phyloP scores from a whole-genome alignment of 2,888 invertebrate species.

The Drosophila kokeensis region DNA sequence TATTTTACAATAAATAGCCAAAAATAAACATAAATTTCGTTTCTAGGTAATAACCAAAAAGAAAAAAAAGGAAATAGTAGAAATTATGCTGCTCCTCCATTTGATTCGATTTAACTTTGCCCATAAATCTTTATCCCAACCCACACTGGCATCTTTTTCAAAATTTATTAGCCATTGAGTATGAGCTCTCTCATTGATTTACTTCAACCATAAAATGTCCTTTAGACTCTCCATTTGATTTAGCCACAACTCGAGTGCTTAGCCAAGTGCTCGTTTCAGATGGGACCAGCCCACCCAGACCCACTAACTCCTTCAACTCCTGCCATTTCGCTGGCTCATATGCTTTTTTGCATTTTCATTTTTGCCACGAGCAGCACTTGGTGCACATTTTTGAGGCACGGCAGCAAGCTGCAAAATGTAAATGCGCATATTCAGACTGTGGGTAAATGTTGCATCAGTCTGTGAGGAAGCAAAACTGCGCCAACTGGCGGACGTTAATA shows the following conservation, averaged over 20 bases:
- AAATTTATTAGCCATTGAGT: conserved; percentile 36
- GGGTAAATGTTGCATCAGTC: neutral
- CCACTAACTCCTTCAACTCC: neutral
- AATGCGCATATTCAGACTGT: neutral
- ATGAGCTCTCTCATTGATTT: conserved; percentile 31
- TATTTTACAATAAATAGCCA: neutral
- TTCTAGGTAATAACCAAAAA: neutral
- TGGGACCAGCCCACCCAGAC: neutral
- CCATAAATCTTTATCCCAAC: neutral
- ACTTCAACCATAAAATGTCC: conserved; percentile 34
- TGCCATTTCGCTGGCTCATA: neutral
- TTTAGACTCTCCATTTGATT: conserved; percentile 23
- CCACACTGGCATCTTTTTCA: neutral
- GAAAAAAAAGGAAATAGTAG: neutral
- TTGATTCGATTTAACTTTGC: neutral
- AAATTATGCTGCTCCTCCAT: neutral
- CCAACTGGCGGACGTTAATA: conserved; percentile 64
- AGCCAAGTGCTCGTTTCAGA: conserved; percentile 3
- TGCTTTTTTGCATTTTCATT: neutral
- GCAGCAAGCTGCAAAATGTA: conserved; percentile 5
- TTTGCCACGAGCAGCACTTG: neutral
- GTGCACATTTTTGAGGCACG: conserved; percentile 12
- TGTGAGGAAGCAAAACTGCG: conserved; percentile 5
- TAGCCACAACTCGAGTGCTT: conserved; percentile 18
- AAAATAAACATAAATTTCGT: neutral